Conservation (phyloP, 2,888 invertebrate species). For the Syrphus vitripennis region DNA sequence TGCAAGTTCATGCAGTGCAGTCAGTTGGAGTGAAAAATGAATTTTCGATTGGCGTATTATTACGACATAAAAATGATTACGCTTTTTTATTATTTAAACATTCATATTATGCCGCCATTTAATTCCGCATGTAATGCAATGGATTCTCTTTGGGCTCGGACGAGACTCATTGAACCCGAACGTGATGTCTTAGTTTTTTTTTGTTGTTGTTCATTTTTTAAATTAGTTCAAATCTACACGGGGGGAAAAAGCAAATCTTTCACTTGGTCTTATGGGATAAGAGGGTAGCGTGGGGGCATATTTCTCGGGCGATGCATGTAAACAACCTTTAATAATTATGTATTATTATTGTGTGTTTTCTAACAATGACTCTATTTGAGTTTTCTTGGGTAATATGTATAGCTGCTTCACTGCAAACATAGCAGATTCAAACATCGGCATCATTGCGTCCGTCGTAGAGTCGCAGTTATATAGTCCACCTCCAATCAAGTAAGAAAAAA, state of each 20-base stretch:
- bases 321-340: constrained; percentile 63
- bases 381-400: constrained; percentile 41
- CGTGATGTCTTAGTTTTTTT: neutral
- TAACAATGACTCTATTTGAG: constrained; percentile 57
- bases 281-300: neutral
- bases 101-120: constrained; percentile 20
- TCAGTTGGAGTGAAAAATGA: constrained; percentile 10
- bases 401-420: constrained; percentile 28
- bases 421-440: constrained; percentile 11
- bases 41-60: constrained; percentile 29
- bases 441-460: neutral
- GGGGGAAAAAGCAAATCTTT: constrained; percentile 10
- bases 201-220: no score
- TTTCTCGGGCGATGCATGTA: constrained; percentile 32
- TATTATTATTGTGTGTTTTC: constrained; percentile 36
- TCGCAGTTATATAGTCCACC: constrained; percentile 11
- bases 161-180: constrained; percentile 58
- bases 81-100: constrained; percentile 31
- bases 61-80: constrained; percentile 36
- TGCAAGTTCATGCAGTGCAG: neutral
- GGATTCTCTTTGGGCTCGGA: neutral
- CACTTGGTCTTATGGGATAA: constrained; percentile 2
- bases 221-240: constrained; percentile 21
- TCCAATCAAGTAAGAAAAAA: constrained; percentile 42
- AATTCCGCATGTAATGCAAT: constrained; percentile 4